A percentile compares a stretch with the other conserved stretches of the same genome.
Evolutionary conservation across 2,888 invertebrate genomes (phyloP).

Genomic region (Lacanobia oleracea): DNA sequence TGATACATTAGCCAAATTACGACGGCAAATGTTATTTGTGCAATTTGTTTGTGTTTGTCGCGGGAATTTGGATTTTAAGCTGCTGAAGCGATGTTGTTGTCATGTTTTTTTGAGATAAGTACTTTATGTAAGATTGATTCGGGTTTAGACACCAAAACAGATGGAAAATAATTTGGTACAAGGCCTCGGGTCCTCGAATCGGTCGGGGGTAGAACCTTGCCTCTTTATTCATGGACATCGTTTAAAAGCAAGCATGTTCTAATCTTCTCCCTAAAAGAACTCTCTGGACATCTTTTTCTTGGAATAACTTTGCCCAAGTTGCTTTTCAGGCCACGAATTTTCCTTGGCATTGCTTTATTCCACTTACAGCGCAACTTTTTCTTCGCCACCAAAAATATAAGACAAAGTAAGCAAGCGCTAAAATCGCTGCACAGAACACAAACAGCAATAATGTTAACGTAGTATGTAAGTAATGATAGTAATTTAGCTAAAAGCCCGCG

Average conservation of each 20-base stretch:
- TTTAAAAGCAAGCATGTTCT: neutral
- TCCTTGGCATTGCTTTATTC: neutral
- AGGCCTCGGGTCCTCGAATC: no score
- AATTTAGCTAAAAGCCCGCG: slow-evolving; percentile 85
- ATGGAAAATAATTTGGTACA: neutral
- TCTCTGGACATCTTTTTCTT: neutral
- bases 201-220: neutral
- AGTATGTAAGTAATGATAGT: slow-evolving; percentile 80
- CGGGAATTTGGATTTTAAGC: slow-evolving; percentile 36
- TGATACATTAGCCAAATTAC: slow-evolving; percentile 82
- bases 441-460: slow-evolving; percentile 76
- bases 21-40: slow-evolving; percentile 75
- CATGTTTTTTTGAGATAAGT: neutral
- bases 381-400: slow-evolving; percentile 2
- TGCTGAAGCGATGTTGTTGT: slow-evolving; percentile 51
- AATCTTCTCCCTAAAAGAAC: neutral
- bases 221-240: neutral
- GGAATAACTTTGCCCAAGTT: neutral
- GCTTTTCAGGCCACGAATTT: neutral
- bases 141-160: neutral
- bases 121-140: neutral
- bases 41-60: slow-evolving; percentile 68
- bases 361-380: neutral
- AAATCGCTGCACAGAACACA: slow-evolving; percentile 51
- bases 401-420: slow-evolving; percentile 56